Evolutionary conservation across 2,888 invertebrate species (phyloP).

Genomic region (Ganaspis brasiliensis): DNA sequence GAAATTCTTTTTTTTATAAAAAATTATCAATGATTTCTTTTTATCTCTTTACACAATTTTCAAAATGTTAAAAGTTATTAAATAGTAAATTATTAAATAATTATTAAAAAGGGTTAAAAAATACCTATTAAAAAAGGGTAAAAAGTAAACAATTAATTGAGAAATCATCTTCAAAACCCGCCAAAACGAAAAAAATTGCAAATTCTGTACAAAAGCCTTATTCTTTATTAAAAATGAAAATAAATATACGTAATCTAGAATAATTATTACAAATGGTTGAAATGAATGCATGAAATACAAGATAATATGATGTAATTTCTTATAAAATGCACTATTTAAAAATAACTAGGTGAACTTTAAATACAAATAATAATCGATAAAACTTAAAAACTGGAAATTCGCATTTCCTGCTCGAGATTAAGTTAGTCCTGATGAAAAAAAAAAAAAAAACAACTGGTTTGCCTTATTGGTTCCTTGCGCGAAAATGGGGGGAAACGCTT

Average conservation of each 20-base stretch:
- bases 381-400: conserved; percentile 1
- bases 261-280: neutral
- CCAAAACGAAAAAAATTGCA: neutral
- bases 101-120: no score
- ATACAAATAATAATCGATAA: neutral
- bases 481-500: no score
- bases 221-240: conserved; percentile 32
- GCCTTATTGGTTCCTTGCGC: neutral
- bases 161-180: no score
- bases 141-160: no score
- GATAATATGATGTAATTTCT: neutral
- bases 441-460: neutral
- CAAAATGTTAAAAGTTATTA: no score
- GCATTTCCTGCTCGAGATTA: neutral
- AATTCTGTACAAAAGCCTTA: conserved; percentile 16
- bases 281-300: conserved; percentile 16
- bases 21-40: no score
- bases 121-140: no score
- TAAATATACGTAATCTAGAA: conserved; percentile 12
- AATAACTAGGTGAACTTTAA: conserved; percentile 12
- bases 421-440: neutral
- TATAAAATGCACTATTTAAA: neutral
- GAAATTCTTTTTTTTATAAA: no score
- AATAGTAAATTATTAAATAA: no score
- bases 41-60: no score